Evolutionary conservation across 2,888 invertebrate species (phyloP), one percentile per base, ranked within the genome.

Genomic region (Tetheella fluctuosa): DNA sequence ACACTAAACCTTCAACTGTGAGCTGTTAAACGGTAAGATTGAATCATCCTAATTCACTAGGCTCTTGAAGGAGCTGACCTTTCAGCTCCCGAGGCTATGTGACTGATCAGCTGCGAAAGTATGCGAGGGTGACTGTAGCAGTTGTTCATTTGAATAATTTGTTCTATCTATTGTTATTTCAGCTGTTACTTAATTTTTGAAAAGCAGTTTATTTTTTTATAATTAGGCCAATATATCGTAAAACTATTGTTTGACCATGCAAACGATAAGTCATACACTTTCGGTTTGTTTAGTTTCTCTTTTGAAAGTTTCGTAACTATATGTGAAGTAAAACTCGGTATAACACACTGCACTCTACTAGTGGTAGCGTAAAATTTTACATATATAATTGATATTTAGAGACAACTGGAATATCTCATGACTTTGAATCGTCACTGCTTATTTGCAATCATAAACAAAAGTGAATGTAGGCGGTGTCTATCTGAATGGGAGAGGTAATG

Each of bases 81-180:
- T 79, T 81, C 71, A 67, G 71, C 62, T 70, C 66, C 69, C 74
- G 77, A 78, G 77, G 78, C 76, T 73, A 70, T 65, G 60, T 67
- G 62, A 69, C 64, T 72, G 81, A 89, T 89, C 89, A 90, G 86
- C 88, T 89, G 90, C 85, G 84, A 90, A 87, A 89, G 86, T 84
- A 73, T 80, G 76, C 69, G 72, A 77, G 73, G 71, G 69, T 70
- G 68, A 69, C 64, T 72, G 67, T 69, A 65, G 70, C 63, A 68
- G 63, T 59, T 69, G 60, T 64, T 69, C 64, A 65, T 73, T 78
- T 74, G 68, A 67, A 75, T 73, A 72, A 72, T 69, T 57, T n/a
- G 48, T 54, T 34, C 42, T 20, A 48, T 20, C 48, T 48, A 48
- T n/a, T 48, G 48, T 48, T 54, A 28, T 54, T 54, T n/a, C n/a